These are phyloP conservation scores for Colaptes auratus DNA, from an alignment of 2,113 vertebrate species.

Conservation along the genomic window DNA sequence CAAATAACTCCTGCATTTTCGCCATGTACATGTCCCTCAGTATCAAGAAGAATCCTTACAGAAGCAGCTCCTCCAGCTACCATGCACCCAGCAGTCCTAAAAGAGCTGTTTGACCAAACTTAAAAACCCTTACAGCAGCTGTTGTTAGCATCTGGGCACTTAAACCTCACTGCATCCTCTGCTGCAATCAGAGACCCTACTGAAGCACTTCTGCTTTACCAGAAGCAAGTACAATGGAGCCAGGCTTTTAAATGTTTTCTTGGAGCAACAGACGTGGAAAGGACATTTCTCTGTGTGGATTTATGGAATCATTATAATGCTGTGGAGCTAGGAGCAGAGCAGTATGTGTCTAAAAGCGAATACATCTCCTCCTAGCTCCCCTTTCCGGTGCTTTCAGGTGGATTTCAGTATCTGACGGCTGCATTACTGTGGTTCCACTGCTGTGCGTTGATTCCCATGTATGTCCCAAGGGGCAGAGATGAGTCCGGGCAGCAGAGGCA, in stretches of 20 bases:
- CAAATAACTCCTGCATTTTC: fast-evolving
- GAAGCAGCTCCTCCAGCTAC: background rate
- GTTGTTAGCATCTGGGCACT: background rate
- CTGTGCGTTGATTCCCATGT: fast-evolving
- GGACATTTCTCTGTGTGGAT: fast-evolving
- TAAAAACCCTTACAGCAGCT: background rate
- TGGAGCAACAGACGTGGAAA: fast-evolving
- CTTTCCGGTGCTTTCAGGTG: fast-evolving
- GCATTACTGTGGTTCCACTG: fast-evolving
- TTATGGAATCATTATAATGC: fast-evolving
- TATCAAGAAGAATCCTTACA: background rate
- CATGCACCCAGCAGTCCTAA: background rate
- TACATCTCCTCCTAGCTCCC: fast-evolving
- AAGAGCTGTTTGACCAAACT: fast-evolving
- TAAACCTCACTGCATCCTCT: fast-evolving
- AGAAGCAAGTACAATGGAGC: fast-evolving
- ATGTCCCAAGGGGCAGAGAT: background rate
- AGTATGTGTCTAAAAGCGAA: fast-evolving
- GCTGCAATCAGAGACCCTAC: fast-evolving
- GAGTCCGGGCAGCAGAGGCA: background rate
- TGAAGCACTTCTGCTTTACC: fast-evolving
- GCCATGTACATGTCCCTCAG: fast-evolving
- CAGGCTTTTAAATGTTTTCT: background rate
- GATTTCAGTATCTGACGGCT: fast-evolving
- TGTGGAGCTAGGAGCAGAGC: background rate